phyloP scores from a whole-genome alignment of 53 echinoderm and acorn worm genomes.

The Crossaster papposus region DNA sequence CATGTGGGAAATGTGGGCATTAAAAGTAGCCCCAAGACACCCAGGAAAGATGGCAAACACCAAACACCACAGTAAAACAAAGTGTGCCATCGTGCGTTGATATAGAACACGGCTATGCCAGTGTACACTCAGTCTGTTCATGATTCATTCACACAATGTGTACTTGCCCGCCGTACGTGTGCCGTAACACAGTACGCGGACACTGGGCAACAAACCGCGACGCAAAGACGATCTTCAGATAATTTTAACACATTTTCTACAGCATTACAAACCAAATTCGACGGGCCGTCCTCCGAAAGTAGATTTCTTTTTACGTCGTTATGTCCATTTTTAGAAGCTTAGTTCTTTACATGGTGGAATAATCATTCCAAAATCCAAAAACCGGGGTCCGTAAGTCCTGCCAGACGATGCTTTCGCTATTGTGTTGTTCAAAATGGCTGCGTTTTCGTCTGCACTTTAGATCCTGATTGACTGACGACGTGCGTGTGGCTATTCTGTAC shows the following conservation, averaged over 20 bases:
- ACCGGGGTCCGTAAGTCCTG: not conserved
- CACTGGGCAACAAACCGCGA: not conserved
- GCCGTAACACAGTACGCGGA: constrained; percentile 32
- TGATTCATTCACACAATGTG: not conserved
- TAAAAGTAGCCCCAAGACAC: constrained; percentile 64
- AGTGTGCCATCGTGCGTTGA: constrained; percentile 43
- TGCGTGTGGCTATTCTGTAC: not conserved
- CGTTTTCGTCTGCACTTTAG: constrained; percentile 48
- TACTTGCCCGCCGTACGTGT: constrained; percentile 4
- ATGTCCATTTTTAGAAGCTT: constrained; percentile 9
- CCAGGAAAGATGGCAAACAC: constrained; percentile 46
- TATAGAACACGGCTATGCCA: not conserved
- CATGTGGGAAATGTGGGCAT: constrained; percentile 69
- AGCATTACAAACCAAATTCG: constrained; percentile 41
- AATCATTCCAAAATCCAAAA: constrained; percentile 15
- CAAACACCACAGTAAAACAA: constrained; percentile 25
- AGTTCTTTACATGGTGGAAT: constrained; percentile 44
- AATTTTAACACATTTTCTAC: constrained; percentile 32
- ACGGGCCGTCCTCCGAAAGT: not conserved
- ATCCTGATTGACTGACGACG: constrained; percentile 42
- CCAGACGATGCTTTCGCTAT: constrained; percentile 22
- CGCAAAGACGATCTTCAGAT: not conserved
- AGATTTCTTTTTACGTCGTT: constrained; percentile 21
- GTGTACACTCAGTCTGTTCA: not conserved
- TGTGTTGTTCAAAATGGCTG: constrained; percentile 66